phyloP scores from a whole-genome alignment of 2,797 vertebrate genomes.

The Pelodytes ibericus region DNA sequence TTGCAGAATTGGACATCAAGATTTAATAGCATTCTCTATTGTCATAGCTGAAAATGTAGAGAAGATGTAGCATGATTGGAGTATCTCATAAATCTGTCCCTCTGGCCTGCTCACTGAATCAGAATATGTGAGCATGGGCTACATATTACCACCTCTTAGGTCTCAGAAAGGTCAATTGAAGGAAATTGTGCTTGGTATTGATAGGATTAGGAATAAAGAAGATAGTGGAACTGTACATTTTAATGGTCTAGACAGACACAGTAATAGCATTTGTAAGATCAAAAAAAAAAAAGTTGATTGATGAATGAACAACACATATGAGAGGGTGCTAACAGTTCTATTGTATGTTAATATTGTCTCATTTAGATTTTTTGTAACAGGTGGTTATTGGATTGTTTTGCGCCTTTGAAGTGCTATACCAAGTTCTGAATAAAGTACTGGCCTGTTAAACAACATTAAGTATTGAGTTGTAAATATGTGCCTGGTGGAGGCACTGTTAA shows the following conservation, averaged over 20 bases:
- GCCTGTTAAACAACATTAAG: too few species aligned
- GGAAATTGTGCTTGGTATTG: slow-evolving; percentile 1
- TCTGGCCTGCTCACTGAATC: slow-evolving; percentile 27
- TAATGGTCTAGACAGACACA: slow-evolving; percentile 14
- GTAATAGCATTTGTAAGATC: too few species aligned
- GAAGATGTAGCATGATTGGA: slow-evolving; percentile 23
- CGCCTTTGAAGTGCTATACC: too few species aligned
- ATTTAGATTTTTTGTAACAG: too few species aligned
- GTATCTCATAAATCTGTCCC: slow-evolving; percentile 29
- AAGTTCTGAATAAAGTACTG: too few species aligned
- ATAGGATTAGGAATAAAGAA: neutral
- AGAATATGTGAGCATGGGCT: slow-evolving; percentile 42
- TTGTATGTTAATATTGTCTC: too few species aligned
- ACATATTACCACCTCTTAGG: slow-evolving; percentile 26
- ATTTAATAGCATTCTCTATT: slow-evolving; percentile 52
- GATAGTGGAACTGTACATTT: neutral
- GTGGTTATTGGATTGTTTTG: too few species aligned
- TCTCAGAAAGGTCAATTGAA: slow-evolving; percentile 7
- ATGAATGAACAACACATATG: too few species aligned
- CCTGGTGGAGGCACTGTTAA: too few species aligned
- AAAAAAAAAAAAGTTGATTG: too few species aligned
- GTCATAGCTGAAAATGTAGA: slow-evolving; percentile 50
- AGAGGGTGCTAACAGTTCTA: too few species aligned
- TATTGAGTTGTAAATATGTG: too few species aligned
- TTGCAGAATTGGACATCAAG: slow-evolving; percentile 61